Percentiles rank a stretch among this genome's conserved stretches.
These are phyloP conservation scores for Trimorus sp. DNA, from an alignment of 2,888 invertebrate genomes.

Conservation along the genomic window DNA sequence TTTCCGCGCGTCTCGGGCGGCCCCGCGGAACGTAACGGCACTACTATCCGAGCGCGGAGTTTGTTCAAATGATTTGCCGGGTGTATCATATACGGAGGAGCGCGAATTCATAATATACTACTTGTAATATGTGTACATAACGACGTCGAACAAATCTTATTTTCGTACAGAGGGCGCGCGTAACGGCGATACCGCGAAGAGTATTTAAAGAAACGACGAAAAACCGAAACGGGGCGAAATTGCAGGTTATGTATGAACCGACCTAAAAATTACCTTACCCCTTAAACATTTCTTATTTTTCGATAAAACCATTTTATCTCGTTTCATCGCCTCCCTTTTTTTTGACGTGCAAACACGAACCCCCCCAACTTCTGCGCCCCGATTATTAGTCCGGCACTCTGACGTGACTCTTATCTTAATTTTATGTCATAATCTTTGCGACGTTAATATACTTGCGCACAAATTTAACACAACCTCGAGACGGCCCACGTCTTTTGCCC, in stretches of 20 bases:
- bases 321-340: too few species aligned
- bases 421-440: conserved; percentile 17
- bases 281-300: too few species aligned
- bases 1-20: conserved; percentile 8
- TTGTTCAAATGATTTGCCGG: conserved; percentile 22
- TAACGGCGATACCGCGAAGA: conserved; percentile 74
- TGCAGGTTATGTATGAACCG: too few species aligned
- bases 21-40: conserved; percentile 7
- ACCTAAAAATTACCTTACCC: too few species aligned
- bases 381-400: not conserved
- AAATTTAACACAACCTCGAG: conserved; percentile 22
- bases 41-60: conserved; percentile 18
- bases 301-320: too few species aligned
- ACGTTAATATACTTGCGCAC: conserved; percentile 14
- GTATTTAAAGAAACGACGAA: conserved; percentile 71
- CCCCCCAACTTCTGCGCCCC: too few species aligned
- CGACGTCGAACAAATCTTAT: conserved; percentile 80
- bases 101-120: conserved; percentile 23
- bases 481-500: not conserved
- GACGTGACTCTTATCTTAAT: conserved; percentile 10
- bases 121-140: conserved; percentile 80
- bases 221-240: too few species aligned
- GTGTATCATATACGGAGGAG: conserved; percentile 34
- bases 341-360: too few species aligned
- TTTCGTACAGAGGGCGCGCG: conserved; percentile 75